These are phyloP conservation scores for Riparia riparia DNA, from an alignment of 2,113 vertebrate species.

Conservation along the genomic window DNA sequence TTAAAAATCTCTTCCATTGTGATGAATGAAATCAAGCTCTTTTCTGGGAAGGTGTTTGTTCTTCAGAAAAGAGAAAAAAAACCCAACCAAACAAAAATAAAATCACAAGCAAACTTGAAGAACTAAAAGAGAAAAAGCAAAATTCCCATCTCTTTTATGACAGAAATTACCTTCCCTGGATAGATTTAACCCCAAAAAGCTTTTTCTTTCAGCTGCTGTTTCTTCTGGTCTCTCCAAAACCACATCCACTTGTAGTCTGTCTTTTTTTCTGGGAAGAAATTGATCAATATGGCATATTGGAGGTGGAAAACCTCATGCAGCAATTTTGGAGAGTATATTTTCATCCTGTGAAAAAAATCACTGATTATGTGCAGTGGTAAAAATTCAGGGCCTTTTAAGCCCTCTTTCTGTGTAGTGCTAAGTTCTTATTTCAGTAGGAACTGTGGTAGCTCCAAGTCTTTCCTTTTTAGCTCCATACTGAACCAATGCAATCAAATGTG, in stretches of 20 bases:
- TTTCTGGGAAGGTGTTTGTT: neutral
- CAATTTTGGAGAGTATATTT: neutral
- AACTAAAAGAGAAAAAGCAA: neutral
- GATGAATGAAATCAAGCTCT: neutral
- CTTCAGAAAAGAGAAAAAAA: neutral
- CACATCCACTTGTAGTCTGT: neutral
- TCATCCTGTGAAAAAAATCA: neutral
- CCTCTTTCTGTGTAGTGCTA: neutral
- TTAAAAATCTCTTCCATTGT: neutral
- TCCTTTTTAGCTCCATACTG: constrained; percentile 1
- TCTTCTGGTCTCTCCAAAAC: neutral
- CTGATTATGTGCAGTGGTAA: neutral
- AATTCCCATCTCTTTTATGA: neutral
- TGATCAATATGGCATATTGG: neutral
- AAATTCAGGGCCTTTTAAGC: neutral
- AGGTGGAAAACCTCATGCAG: neutral
- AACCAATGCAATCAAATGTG: constrained; percentile 58
- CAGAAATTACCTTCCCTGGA: neutral
- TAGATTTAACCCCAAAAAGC: neutral
- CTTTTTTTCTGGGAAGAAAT: neutral
- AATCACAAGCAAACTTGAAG: neutral
- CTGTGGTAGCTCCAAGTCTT: neutral
- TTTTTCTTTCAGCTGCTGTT: neutral
- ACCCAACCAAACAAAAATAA: neutral
- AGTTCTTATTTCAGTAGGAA: neutral